Base-by-base conservation (phyloP, 2,113 vertebrate genomes). In the Chaetorhynchus papuensis region DNA sequence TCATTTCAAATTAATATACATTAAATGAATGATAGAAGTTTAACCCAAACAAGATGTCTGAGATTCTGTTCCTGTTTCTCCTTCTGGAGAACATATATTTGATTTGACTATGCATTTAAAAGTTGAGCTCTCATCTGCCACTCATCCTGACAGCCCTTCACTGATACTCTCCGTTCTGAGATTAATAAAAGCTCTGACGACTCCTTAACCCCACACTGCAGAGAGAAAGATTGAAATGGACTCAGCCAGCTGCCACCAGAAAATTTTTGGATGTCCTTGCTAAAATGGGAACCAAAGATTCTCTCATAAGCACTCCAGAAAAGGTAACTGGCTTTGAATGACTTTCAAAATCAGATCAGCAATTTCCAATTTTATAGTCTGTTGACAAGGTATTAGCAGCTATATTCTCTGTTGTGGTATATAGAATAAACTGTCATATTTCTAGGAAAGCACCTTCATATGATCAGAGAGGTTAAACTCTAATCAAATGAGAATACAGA, bases 81-180 rank as follows among this genome's bases (percentile, higher is more conserved):
- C 35, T 71, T 70, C 77, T 83, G 37, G 56, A 91, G 70, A 94
- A 82, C 41, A 57, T 60, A 30, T 41, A 95, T 83, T 89, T 89
- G 80, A 91, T 94, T 84, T 91, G 77, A 91, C 80, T 94, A 11
- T 11, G 26, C 53, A 90, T 94, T 91, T 91, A 91, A 45, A 83
- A 69, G 49, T 33, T 89, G 72, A 87, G 88, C 59, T 79, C 44
- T 70, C 0, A 0, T 91, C 87, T 95, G 89, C 70, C 91, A 95
- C 57, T 93, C 87, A 78, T 59, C 42, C 47, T 96, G 87, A 69
- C 83, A 89, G 61, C 56, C 42, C 69, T 93, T 79, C 74, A 47
- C 27, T 93, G 72, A 71, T 87, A 59, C 37, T 49, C 77, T 82
- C 44, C 91, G 24, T 75, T 78, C 70, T 68, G 53, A 78, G 61